Percentiles rank a stretch among this genome's conserved stretches.
Conservation (phyloP, 2,797 vertebrate species). For the Avahi laniger region DNA sequence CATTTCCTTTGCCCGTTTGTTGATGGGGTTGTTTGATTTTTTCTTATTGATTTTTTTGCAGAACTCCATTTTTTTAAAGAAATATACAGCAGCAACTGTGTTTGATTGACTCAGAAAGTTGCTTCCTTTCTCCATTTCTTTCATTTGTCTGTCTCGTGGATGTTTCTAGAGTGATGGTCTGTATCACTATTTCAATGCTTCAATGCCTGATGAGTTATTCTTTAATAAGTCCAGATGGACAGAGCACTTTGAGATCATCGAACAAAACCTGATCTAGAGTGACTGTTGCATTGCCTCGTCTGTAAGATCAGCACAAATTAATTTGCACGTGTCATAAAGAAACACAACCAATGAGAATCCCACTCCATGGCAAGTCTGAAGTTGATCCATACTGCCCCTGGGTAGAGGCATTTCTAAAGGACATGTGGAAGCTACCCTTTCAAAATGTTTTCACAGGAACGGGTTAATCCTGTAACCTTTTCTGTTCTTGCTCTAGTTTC, state of each 20-base stretch:
- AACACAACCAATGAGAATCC: background rate
- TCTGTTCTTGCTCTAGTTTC: slow-evolving; percentile 76
- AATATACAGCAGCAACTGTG: background rate
- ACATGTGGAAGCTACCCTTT: slow-evolving; percentile 69
- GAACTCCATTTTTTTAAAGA: background rate
- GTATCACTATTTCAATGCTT: rapidly evolving
- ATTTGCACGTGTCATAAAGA: background rate
- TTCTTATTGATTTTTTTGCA: too few relatives aligned
- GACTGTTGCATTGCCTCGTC: background rate
- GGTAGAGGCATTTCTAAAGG: slow-evolving; percentile 70
- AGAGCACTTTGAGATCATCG: background rate
- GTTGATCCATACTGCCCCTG: slow-evolving; percentile 39
- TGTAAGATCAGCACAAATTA: background rate
- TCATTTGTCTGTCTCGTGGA: rapidly evolving
- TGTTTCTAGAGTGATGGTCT: background rate
- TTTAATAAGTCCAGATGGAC: background rate
- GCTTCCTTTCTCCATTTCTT: background rate
- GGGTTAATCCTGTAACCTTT: slow-evolving; percentile 84
- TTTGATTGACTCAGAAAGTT: background rate
- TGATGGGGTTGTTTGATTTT: too few relatives aligned
- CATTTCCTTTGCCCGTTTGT: too few relatives aligned
- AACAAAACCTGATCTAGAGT: background rate
- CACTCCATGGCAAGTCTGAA: slow-evolving; percentile 15
- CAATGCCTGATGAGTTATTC: background rate
- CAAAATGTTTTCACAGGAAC: slow-evolving; percentile 80